Percentiles rank a stretch among this genome's conserved stretches.
Conservation (phyloP, 2,113 vertebrate genomes). For the Nesogale talazaci region DNA sequence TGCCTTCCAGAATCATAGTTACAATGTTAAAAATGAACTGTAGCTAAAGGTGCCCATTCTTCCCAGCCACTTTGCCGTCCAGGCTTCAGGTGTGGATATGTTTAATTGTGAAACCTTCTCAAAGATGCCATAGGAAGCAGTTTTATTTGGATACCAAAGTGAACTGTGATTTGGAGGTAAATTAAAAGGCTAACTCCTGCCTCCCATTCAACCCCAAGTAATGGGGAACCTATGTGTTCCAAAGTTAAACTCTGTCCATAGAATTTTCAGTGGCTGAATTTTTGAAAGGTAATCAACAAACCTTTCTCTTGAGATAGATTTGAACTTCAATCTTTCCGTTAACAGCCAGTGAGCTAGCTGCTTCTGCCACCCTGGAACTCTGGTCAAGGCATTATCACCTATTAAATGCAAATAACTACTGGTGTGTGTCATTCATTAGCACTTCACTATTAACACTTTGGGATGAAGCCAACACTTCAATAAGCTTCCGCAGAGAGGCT, state of each 20-base stretch:
- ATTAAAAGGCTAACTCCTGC: background rate
- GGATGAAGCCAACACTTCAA: background rate
- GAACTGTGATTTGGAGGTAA: constrained; percentile 26
- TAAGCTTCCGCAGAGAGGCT: background rate
- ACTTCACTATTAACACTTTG: background rate
- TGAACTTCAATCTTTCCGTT: background rate
- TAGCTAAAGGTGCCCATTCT: constrained; percentile 42
- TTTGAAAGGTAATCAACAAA: background rate
- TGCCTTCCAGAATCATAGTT: constrained; percentile 69
- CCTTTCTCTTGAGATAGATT: background rate
- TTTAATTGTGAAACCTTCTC: constrained; percentile 58
- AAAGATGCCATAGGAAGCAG: background rate
- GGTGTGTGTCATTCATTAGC: background rate
- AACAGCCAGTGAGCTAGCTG: background rate
- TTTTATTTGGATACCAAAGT: constrained; percentile 34
- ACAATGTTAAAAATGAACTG: constrained; percentile 65
- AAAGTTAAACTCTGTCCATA: background rate
- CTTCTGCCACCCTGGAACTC: background rate
- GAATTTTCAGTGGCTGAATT: background rate
- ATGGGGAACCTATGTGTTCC: background rate
- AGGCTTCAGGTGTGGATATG: constrained; percentile 51
- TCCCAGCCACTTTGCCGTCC: background rate
- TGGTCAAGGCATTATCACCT: background rate
- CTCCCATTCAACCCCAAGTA: background rate
- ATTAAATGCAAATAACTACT: background rate